Percentiles rank a stretch among this genome's conserved stretches.
Evolutionary conservation across 2,113 vertebrate genomes (phyloP).

Genomic region (Centrocercus urophasianus): DNA sequence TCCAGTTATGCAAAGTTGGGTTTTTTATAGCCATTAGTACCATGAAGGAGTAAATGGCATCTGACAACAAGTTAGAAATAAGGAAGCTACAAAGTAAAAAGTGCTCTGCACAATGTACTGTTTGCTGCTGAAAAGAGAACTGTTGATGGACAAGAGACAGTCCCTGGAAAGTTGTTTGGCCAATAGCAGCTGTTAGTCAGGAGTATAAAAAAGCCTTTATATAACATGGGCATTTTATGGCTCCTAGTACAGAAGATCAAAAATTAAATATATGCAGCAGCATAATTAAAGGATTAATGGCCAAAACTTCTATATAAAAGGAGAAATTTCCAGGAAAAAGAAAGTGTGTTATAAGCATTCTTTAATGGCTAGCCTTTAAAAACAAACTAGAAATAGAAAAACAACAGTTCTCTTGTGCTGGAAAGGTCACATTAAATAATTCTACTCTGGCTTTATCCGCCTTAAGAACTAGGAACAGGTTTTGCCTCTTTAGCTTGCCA

Average conservation of each 20-base stretch:
- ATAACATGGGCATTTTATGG: conserved; percentile 64
- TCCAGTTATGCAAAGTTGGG: not conserved
- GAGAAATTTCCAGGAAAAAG: conserved; percentile 61
- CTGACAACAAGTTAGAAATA: conserved; percentile 55
- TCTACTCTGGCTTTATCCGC: conserved; percentile 53
- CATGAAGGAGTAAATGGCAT: conserved; percentile 20
- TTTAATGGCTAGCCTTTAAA: conserved; percentile 72
- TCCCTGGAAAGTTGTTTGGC: conserved; percentile 64
- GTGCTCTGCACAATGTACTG: conserved; percentile 32
- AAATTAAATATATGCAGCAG: conserved; percentile 74
- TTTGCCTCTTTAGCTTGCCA: conserved; percentile 70
- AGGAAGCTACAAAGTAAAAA: conserved; percentile 44
- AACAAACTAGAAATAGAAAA: conserved; percentile 68
- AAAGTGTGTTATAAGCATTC: conserved; percentile 68
- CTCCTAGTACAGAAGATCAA: conserved; percentile 70
- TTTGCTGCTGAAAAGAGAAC: conserved; percentile 64
- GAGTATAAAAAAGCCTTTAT: conserved; percentile 72
- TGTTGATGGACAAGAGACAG: conserved; percentile 79
- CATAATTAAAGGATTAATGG: conserved; percentile 79
- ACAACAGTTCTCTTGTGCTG: conserved; percentile 64
- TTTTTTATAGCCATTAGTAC: conserved; percentile 19
- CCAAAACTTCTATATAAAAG: conserved; percentile 67
- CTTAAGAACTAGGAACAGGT: conserved; percentile 62
- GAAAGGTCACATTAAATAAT: conserved; percentile 76
- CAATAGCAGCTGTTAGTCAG: conserved; percentile 70